phyloP scores from a whole-genome alignment of 2,888 invertebrate genomes.

The Leptopterna dolabrata region DNA sequence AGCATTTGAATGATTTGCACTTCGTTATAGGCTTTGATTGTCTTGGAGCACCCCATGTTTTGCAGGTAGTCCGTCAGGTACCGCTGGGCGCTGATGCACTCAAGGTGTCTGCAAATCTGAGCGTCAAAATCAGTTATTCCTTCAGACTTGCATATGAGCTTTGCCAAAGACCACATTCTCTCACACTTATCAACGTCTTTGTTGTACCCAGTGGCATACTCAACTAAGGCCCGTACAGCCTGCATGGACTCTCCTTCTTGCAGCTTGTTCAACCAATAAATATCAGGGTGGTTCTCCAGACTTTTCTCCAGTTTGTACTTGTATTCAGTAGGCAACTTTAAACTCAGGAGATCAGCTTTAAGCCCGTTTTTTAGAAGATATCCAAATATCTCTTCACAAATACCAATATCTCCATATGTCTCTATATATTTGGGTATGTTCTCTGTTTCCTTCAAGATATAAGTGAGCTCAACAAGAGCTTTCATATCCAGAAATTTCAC shows the following conservation, averaged over 20 bases:
- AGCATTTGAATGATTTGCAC: constrained; percentile 40
- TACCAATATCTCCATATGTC: background rate
- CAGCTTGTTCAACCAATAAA: constrained; percentile 25
- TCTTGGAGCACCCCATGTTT: background rate
- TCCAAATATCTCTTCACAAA: constrained; percentile 34
- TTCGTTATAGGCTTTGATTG: background rate
- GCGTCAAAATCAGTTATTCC: constrained; percentile 18
- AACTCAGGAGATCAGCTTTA: constrained; percentile 16
- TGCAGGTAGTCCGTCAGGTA: background rate
- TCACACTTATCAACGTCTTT: constrained; percentile 38
- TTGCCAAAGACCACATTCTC: constrained; percentile 44
- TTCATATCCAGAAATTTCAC: constrained; percentile 43
- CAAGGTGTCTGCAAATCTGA: background rate
- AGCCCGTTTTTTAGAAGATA: constrained; percentile 18
- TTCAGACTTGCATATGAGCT: constrained; percentile 23
- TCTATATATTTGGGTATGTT: constrained; percentile 32
- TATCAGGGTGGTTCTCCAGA: constrained; percentile 8
- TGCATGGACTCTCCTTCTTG: background rate
- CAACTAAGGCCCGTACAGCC: background rate
- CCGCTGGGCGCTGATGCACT: constrained; percentile 26
- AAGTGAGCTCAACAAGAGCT: constrained; percentile 34
- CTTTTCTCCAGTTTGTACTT: constrained; percentile 2
- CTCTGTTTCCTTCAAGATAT: constrained; percentile 18
- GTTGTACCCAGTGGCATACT: background rate
- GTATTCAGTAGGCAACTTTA: constrained; percentile 6